phyloP scores from a whole-genome alignment of 2,797 vertebrate genomes.

The Smutsia gigantea region DNA sequence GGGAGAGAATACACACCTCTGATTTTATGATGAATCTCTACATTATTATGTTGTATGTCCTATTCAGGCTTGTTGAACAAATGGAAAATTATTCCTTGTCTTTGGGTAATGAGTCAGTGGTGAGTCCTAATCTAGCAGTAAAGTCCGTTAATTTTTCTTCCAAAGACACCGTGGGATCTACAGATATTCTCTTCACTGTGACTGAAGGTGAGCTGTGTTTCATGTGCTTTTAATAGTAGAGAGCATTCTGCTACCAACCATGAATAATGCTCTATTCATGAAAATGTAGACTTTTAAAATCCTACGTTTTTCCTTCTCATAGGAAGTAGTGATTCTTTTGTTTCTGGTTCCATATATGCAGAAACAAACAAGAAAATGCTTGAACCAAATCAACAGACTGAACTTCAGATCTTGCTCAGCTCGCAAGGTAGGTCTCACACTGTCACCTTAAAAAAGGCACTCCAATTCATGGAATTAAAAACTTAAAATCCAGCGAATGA shows the following conservation, averaged over 20 bases:
- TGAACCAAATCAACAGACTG: conserved; percentile 48
- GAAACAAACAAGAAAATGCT: conserved; percentile 24
- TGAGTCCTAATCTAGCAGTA: conserved; percentile 73
- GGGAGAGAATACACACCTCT: not conserved
- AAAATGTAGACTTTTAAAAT: not conserved
- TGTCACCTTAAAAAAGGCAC: not conserved
- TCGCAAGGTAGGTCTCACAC: conserved; percentile 59
- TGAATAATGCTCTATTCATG: not conserved
- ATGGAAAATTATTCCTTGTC: conserved; percentile 78
- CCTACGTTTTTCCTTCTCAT: not conserved
- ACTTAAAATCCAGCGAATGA: not conserved
- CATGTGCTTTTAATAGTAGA: not conserved
- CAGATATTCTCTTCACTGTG: conserved; percentile 68
- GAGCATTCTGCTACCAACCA: not conserved
- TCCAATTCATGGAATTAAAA: not conserved
- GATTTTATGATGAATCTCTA: not conserved
- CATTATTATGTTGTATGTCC: conserved; percentile 16
- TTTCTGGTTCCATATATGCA: conserved; percentile 42
- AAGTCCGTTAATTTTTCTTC: not conserved
- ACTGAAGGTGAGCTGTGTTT: conserved; percentile 68
- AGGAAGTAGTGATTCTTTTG: conserved; percentile 49
- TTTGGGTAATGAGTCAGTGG: conserved; percentile 12
- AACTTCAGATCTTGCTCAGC: conserved; percentile 83
- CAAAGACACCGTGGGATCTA: not conserved
- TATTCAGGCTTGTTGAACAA: conserved; percentile 70